Base-by-base conservation (phyloP, 2,113 vertebrate species). In the Xenopus borealis region DNA sequence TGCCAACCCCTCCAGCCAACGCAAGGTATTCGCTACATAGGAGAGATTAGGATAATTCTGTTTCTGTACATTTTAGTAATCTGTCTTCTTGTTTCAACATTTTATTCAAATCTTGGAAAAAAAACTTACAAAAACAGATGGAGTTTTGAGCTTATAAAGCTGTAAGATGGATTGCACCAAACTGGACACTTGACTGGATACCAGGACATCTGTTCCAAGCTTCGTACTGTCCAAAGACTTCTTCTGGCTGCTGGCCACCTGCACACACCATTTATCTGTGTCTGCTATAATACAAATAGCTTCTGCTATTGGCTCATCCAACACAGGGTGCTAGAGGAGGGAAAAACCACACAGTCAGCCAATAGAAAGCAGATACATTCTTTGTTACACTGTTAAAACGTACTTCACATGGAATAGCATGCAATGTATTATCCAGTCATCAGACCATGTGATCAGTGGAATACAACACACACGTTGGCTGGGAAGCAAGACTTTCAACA, bases 221-320 rank as follows among this genome's bases (percentile, higher is more conserved):
- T 91, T 93, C 67, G 81, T 77, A n/a, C 30, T 81, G 71, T 95
- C 94, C 64, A 71, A 79, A 75, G 83, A 78, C 4, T 89, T 91
- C 61, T 90, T 88, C 89, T 95, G 94, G 82, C 93, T 95, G 0
- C 92, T 94, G 69, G 90, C 91, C 64, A 95, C 89, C 80, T 95
- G 94, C 3, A 95, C 94, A 0, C 86, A 92, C 87, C 92, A 91
- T 76, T 89, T 92, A 77, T 95, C 94, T 0, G 91, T 93, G 82
- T 95, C 93, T 57, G 94, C 94, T 55, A 95, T 88, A 78, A 95
- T 93, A 66, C 94, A 95, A 74, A 95, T 81, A 0, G 94, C 92
- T 83, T 95, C 94, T 0, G 93, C 92, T 18, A 95, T 89, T 0
- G 94, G 92, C 79, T 95, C 94, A 50, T 95, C 94, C 23, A 95